phyloP scores from a whole-genome alignment of 2,113 vertebrate species.

The Lampris incognitus region DNA sequence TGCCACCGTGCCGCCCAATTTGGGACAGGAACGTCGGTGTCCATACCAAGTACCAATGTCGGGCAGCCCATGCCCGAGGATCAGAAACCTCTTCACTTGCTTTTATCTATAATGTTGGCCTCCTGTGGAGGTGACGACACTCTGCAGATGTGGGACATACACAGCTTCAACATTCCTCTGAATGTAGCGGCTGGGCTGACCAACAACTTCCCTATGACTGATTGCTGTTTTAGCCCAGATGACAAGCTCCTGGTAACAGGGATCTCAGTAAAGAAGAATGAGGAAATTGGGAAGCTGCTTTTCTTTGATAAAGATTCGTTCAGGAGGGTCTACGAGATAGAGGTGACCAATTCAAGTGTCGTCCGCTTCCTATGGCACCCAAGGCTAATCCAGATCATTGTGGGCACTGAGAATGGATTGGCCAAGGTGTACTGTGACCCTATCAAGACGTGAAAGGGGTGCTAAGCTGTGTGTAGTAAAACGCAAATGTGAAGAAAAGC shows the following conservation, averaged over 20 bases:
- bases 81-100: slow-evolving; percentile 90
- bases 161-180: slow-evolving; percentile 93
- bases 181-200: slow-evolving; percentile 86
- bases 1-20: too few species aligned
- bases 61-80: slow-evolving; percentile 90
- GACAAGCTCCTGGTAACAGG: slow-evolving; percentile 94
- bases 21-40: slow-evolving; percentile 63
- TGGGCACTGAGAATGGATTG: slow-evolving; percentile 93
- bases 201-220: slow-evolving; percentile 94
- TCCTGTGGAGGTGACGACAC: slow-evolving; percentile 97
- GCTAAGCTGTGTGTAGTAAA: slow-evolving; percentile 98
- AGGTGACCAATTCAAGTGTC: slow-evolving; percentile 93
- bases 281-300: slow-evolving; percentile 90
- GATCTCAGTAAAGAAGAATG: slow-evolving; percentile 91
- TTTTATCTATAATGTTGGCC: slow-evolving; percentile 95
- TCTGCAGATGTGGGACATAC: slow-evolving; percentile 96
- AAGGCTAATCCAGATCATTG: slow-evolving; percentile 98
- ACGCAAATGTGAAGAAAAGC: slow-evolving; percentile 91
- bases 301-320: slow-evolving; percentile 92
- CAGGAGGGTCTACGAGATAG: slow-evolving; percentile 91
- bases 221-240: slow-evolving; percentile 98
- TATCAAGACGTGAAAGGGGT: slow-evolving; percentile 89
- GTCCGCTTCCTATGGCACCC: slow-evolving; percentile 98
- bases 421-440: slow-evolving; percentile 98
- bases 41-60: slow-evolving; percentile 97